Base-by-base conservation (phyloP, 2,113 vertebrate species). In the Antechinus stuartii region DNA sequence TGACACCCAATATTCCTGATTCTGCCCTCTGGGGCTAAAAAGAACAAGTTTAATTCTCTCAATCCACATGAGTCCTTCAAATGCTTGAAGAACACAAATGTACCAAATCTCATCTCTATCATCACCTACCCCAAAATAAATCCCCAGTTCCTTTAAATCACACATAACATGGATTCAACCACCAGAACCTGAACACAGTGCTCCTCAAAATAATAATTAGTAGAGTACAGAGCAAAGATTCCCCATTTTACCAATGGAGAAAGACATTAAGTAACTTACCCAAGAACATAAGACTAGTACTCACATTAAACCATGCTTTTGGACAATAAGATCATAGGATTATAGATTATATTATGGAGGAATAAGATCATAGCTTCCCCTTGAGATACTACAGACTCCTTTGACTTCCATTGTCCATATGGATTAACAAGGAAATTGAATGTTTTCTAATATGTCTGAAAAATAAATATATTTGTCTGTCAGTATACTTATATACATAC, bases 191-290 rank as follows among this genome's bases (percentile, higher is more conserved):
- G 68, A 42, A 84, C 6, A 84, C 68, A 84, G 42, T 8, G 11
- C 19, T 84, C 30, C 12, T 35, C 30, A 14, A 61, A 30, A 27
- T 61, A 61, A 61, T 30, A 61, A 8, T 30, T 26, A 0, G 8
- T 30, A 68, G 30, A 6, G 10, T 9, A 12, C 12, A 35, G 11
- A 16, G 12, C 30, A 68, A 68, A 35, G 12, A 35, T 94, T 50
- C 12, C 23, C 7, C 76, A 22, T 90, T 93, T 42, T 55, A 91
- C 56, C 22, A 92, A 93, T 56, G 26, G 68, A 94, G 35, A 96
- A 53, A 91, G 91, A 92, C 23, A 91, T 1, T 56, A 68, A 35
- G 11, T 35, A 30, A 35, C 12, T 35, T 68, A 30, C 30, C 30
- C 61, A 68, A 68, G 61, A 68, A 35, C 30, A 35, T 35, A 68